Base-by-base conservation (phyloP, 1,140 invertebrate genomes). In the Stegodyphus dumicola region DNA sequence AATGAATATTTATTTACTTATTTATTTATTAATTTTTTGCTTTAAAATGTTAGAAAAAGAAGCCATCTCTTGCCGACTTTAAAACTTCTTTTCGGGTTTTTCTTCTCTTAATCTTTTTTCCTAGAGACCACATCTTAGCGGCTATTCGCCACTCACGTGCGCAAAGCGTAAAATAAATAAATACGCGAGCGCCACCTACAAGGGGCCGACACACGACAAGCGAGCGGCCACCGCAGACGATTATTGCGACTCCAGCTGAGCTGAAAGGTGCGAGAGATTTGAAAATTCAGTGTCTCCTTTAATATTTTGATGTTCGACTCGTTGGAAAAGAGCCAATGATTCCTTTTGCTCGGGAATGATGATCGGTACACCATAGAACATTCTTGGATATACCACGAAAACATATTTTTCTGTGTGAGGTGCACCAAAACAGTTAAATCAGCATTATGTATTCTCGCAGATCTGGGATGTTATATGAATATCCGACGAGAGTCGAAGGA, bases 401-500 rank as follows among this genome's bases (percentile, higher is more conserved):
- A 7, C 9, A n/a, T 75, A 0, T 60, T 54, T 17, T 67, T 54
- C 49, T 85, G 13, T 70, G 10, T 10, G 6, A 5, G 13, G 10
- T 67, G 52, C 56, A 49, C 3, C 33, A 11, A 60, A n/a, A 6
- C 56, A 33, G 11, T 11, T 51, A 76, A 76, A 74, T 54, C 49
- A 49, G 52, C 10, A 77, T 10, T 17, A 85, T 85, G 81, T 85
- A 56, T 60, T 76, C 65, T 6, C 51, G 74, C 15, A 53, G 81
- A 76, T 56, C 81, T 5, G 84, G 75, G 75, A 52, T 78, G 84
- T 15, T 85, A 11, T 86, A 80, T 87, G 92, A 92, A 87, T 94
- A 93, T 89, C 94, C 94, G 69, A 94, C 93, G 89, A 91, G 94
- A 53, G 93, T 93, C 52, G 94, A 94, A 91, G 94, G 94, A 87